Evolutionary conservation across 2,113 vertebrate species (phyloP).

Genomic region (Cepphus grylle): DNA sequence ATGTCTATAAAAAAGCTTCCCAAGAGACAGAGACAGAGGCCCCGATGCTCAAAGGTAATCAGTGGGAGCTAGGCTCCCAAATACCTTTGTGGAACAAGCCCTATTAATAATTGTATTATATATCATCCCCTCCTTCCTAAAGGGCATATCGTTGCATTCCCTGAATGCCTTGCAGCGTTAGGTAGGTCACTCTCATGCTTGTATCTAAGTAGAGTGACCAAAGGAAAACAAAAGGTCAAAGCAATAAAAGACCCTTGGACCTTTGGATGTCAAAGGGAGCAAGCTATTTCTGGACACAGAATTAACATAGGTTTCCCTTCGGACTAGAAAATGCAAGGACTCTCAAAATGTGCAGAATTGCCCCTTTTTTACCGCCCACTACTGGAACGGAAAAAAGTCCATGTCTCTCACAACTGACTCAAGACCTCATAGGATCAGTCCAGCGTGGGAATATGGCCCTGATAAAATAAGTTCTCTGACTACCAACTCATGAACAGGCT

Average conservation of each 20-base stretch:
- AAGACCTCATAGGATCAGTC: background rate
- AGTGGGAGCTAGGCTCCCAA: background rate
- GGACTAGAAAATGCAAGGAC: background rate
- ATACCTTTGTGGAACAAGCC: background rate
- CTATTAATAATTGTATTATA: background rate
- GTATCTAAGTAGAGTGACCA: background rate
- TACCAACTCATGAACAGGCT: background rate
- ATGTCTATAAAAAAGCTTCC: background rate
- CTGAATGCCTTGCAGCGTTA: background rate
- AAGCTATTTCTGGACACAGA: background rate
- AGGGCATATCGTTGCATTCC: rapidly evolving
- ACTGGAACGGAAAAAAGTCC: background rate
- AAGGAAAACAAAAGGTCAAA: background rate
- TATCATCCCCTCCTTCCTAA: background rate
- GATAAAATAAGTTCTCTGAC: background rate
- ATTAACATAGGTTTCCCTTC: background rate
- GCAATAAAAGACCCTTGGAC: background rate
- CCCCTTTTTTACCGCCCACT: background rate
- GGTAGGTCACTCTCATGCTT: background rate
- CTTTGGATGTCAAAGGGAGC: background rate
- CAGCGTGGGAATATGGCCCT: background rate
- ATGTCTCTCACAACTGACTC: background rate
- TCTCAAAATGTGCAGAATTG: background rate
- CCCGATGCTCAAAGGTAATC: background rate
- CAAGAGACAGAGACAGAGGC: background rate